phyloP scores from a whole-genome alignment of 2,797 vertebrate species.

The Enteromius paludinosus region DNA sequence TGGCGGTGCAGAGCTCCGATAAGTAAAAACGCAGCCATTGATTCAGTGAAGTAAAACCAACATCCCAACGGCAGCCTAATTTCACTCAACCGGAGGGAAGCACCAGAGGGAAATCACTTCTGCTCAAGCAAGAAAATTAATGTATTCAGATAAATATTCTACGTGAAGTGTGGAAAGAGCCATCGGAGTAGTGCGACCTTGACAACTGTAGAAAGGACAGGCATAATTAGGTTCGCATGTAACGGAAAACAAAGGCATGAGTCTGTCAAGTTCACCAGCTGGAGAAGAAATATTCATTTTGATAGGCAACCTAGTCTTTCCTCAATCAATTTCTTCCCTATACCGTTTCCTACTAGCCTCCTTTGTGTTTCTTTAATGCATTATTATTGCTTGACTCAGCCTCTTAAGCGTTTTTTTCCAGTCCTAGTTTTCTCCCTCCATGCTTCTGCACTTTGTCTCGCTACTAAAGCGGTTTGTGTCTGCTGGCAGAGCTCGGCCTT shows the following conservation, averaged over 20 bases:
- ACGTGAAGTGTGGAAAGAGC: conserved; percentile 41
- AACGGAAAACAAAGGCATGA: conserved; percentile 34
- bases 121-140: conserved; percentile 16
- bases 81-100: not conserved
- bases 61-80: conserved; percentile 23
- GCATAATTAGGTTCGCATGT: conserved; percentile 53
- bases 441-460: not conserved
- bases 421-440: not conserved
- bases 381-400: not conserved
- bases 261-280: conserved; percentile 1
- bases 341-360: not conserved
- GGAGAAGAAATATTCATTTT: not conserved
- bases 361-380: conserved; percentile 9
- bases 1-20: conserved; percentile 12
- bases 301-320: not conserved
- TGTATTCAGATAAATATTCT: conserved; percentile 38
- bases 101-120: conserved; percentile 33
- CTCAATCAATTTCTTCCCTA: not conserved
- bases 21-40: conserved; percentile 45
- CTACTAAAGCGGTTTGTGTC: conserved; percentile 40
- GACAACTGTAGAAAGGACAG: conserved; percentile 32
- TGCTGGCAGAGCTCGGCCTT: conserved; percentile 29
- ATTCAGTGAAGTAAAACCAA: conserved; percentile 48
- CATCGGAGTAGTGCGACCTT: not conserved
- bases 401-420: not conserved